Base-by-base conservation (phyloP, 2,113 vertebrate genomes). In the Oncorhynchus kisutch region DNA sequence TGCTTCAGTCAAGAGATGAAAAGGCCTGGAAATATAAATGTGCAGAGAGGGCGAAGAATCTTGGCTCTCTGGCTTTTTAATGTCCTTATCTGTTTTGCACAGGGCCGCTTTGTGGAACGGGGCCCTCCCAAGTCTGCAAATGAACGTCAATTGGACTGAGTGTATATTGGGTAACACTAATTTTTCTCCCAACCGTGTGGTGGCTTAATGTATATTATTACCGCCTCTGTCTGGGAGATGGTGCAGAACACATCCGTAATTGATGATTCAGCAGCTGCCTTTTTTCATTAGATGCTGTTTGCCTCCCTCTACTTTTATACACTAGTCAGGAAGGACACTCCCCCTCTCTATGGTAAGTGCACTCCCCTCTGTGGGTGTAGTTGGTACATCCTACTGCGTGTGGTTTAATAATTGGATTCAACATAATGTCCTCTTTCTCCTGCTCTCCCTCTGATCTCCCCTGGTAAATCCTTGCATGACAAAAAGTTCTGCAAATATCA, bases 61-160 rank as follows among this genome's bases (percentile, higher is more conserved):
- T 86, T 81, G 75, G 77, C 85, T 84, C 78, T 65, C 67, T 54
- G 34, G 16, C 71, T 81, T 84, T 87, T 84, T 84, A 80, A 82
- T 86, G 65, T 88, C 83, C 92, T 92, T 93, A 93, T 92, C 92
- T 91, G 71, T 86, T 82, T 67, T 7, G 81, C 75, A 78, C 92
- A 92, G 92, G 76, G 88, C 60, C 66, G 74, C 82, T 88, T 78
- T 31, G 4, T 86, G 81, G 77, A 86, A 82, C 59, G 67, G 66
- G 79, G 86, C 78, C 80, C 85, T 84, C 74, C 79, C 72, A 67
- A 70, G 77, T 88, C 85, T 85, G 86, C 85, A 84, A 86, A 89
- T 88, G 82, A 72, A 82, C 80, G 75, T 73, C 81, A 82, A 86
- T 72, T 34, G 82, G 83, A 74, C 78, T 74, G 70, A 85, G 78